Percentiles rank a stretch among this genome's conserved stretches.
Conservation (phyloP, 2,888 invertebrate genomes). For the Tinea trinotella region DNA sequence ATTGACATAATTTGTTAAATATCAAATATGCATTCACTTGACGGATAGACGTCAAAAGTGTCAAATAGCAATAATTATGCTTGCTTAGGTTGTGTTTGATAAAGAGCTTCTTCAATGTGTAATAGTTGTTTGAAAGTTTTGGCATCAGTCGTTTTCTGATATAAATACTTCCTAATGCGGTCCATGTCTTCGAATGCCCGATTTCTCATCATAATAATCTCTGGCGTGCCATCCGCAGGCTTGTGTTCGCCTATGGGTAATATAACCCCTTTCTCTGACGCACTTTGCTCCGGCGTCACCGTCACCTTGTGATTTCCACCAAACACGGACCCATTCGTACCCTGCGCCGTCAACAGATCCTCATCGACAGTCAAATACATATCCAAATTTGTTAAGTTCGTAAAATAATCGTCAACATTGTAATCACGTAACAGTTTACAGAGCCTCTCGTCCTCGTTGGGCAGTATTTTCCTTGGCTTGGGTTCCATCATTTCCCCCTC, state of each 20-base stretch:
- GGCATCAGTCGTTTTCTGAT: background rate
- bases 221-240: background rate
- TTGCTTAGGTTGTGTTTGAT: background rate
- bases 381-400: constrained; percentile 30
- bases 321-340: constrained; percentile 37
- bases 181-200: background rate
- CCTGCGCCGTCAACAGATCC: constrained; percentile 37
- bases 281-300: constrained; percentile 16
- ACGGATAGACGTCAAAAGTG: no score
- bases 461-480: no score
- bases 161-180: background rate
- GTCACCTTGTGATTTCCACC: constrained; percentile 36
- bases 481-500: constrained; percentile 5
- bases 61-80: background rate
- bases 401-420: constrained; percentile 35
- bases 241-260: background rate
- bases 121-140: background rate
- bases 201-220: background rate
- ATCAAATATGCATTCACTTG: no score
- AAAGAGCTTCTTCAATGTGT: background rate
- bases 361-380: constrained; percentile 40
- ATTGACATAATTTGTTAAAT: no score
- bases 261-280: background rate
- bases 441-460: constrained; percentile 31
- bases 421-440: constrained; percentile 34